These are phyloP conservation scores for Apodemia duryi DNA, from an alignment of 2,888 invertebrate genomes.

Conservation along the genomic window DNA sequence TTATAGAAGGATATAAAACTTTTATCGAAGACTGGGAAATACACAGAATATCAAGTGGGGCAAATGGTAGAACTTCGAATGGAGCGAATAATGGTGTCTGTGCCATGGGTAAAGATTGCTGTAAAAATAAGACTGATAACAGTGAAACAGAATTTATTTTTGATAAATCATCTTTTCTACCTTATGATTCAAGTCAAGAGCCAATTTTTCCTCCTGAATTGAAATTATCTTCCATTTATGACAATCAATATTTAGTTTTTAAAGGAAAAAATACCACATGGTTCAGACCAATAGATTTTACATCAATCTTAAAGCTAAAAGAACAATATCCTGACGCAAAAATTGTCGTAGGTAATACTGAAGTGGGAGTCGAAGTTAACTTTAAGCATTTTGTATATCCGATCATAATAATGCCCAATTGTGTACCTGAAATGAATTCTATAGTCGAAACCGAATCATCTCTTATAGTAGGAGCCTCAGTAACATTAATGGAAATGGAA, in stretches of 20 bases:
- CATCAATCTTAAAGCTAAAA: slow-evolving; percentile 82
- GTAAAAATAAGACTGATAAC: slow-evolving; percentile 73
- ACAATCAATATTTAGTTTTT: slow-evolving; percentile 73
- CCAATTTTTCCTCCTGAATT: slow-evolving; percentile 92
- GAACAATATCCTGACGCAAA: slow-evolving; percentile 82
- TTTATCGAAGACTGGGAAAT: slow-evolving; percentile 86
- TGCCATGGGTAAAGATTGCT: slow-evolving; percentile 83
- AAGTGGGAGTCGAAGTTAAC: slow-evolving; percentile 91
- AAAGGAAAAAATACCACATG: slow-evolving; percentile 80
- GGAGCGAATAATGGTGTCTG: slow-evolving; percentile 49
- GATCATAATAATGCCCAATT: slow-evolving; percentile 90
- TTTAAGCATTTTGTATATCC: slow-evolving; percentile 88
- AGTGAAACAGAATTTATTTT: slow-evolving; percentile 78
- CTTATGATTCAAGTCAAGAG: slow-evolving; percentile 87
- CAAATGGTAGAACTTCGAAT: slow-evolving; percentile 29
- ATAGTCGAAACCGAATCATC: slow-evolving; percentile 78
- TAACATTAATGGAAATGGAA: slow-evolving; percentile 89
- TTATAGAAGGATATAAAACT: slow-evolving; percentile 89
- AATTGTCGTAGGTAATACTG: slow-evolving; percentile 90
- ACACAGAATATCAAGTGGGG: slow-evolving; percentile 48
- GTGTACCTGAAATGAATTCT: slow-evolving; percentile 87
- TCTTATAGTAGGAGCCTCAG: slow-evolving; percentile 88
- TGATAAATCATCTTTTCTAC: slow-evolving; percentile 80
- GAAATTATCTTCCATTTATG: slow-evolving; percentile 79
- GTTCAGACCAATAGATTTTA: slow-evolving; percentile 83